Conservation (phyloP, 2,888 invertebrate genomes). For the Polyploca ridens region DNA sequence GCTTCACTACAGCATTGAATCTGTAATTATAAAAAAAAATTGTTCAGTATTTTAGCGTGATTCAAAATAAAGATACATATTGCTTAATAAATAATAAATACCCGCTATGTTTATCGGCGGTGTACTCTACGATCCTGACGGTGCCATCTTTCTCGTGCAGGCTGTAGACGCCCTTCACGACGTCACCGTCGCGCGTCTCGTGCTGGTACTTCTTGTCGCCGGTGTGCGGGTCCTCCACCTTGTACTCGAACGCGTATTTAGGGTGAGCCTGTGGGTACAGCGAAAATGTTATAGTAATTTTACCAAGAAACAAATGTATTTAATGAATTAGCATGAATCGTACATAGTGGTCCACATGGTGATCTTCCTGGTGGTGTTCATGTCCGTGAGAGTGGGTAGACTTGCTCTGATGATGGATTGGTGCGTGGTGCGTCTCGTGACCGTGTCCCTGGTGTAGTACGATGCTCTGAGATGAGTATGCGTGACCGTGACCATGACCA, state of each 20-base stretch:
- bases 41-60: too few relatives aligned
- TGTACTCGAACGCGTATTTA: constrained; percentile 45
- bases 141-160: constrained; percentile 78
- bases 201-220: constrained; percentile 63
- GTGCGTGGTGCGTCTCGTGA: constrained; percentile 21
- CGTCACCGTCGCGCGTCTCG: constrained; percentile 56
- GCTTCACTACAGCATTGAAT: constrained; percentile 28
- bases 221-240: constrained; percentile 49
- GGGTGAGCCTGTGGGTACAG: constrained; percentile 32
- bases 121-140: constrained; percentile 73
- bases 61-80: too few relatives aligned
- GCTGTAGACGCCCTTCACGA: constrained; percentile 73
- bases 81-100: constrained; percentile 15
- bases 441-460: constrained; percentile 29
- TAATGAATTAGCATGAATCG: neutral
- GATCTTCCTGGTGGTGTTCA: constrained; percentile 27
- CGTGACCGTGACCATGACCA: constrained; percentile 56
- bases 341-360: constrained; percentile 24
- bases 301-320: neutral
- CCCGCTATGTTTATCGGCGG: constrained; percentile 70
- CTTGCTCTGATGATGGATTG: constrained; percentile 3
- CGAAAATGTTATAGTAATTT: neutral
- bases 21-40: neutral
- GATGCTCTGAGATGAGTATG: constrained; percentile 30
- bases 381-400: constrained; percentile 13